Evolutionary conservation across 2,888 invertebrate genomes (phyloP).

Genomic region (Epinotia brunnichana): DNA sequence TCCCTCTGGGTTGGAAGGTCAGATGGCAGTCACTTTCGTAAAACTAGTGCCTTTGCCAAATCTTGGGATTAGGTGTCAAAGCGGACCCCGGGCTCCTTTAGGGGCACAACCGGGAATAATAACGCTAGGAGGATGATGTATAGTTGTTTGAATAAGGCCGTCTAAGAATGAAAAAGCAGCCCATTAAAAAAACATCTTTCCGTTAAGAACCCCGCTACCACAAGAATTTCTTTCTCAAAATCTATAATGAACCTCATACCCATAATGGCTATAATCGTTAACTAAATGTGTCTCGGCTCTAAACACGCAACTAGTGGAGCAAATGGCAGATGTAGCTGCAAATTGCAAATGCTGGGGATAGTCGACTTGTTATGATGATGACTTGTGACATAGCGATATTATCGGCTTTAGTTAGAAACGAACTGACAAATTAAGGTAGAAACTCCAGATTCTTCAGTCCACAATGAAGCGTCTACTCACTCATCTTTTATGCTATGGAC

Average conservation of each 20-base stretch:
- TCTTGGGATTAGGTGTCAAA: too few species aligned
- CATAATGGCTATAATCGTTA: conserved; percentile 4
- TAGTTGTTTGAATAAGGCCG: not conserved
- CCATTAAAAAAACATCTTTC: not conserved
- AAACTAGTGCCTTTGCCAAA: too few species aligned
- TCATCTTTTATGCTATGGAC: too few species aligned
- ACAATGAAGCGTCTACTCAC: too few species aligned
- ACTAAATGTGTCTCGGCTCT: not conserved
- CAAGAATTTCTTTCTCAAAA: not conserved
- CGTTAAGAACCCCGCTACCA: not conserved
- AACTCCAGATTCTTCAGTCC: too few species aligned
- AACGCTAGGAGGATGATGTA: too few species aligned
- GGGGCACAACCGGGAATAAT: too few species aligned
- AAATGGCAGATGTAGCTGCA: not conserved
- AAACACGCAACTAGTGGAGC: not conserved
- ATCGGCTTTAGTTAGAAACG: not conserved
- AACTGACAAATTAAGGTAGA: too few species aligned
- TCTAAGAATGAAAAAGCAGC: too few species aligned
- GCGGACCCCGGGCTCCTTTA: too few species aligned
- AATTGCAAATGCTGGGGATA: not conserved
- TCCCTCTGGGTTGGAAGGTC: too few species aligned
- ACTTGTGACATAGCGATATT: not conserved
- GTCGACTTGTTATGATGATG: not conserved
- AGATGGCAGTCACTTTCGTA: too few species aligned
- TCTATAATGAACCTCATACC: conserved; percentile 3